Conservation (phyloP, 2,888 invertebrate species). For the Pammene aurita region DNA sequence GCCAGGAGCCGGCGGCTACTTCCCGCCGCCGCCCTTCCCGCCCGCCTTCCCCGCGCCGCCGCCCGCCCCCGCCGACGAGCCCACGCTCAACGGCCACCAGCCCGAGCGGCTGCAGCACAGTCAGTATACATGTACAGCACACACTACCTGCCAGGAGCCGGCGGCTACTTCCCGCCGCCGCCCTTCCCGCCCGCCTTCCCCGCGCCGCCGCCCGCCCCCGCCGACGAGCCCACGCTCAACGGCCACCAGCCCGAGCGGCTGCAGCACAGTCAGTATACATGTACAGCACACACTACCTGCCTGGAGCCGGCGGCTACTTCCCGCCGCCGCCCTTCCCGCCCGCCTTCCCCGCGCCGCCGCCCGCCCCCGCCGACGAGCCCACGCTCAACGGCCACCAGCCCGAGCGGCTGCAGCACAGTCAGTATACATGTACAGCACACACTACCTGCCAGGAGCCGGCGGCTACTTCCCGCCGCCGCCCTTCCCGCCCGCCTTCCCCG, state of each 20-base stretch:
- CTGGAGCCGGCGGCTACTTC: conserved; percentile 51
- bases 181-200: conserved; percentile 61
- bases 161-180: conserved; percentile 65
- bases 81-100: conserved; percentile 59
- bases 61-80: conserved; percentile 51
- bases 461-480: conserved; percentile 67
- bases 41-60: conserved; percentile 60
- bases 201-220: conserved; percentile 56
- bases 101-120: conserved; percentile 50
- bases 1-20: conserved; percentile 47
- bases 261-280: conserved; percentile 41
- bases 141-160: neutral
- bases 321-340: conserved; percentile 64
- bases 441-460: neutral
- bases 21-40: conserved; percentile 66
- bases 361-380: conserved; percentile 50
- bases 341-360: conserved; percentile 61
- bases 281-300: neutral
- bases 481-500: conserved; percentile 58
- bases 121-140: too few relatives aligned
- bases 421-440: too few relatives aligned
- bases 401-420: conserved; percentile 48
- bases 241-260: conserved; percentile 57
- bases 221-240: conserved; percentile 53
- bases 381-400: conserved; percentile 60